These are phyloP conservation scores for Hirtodrosophila alboralis DNA, from an alignment of 2,888 invertebrate species.

Conservation along the genomic window DNA sequence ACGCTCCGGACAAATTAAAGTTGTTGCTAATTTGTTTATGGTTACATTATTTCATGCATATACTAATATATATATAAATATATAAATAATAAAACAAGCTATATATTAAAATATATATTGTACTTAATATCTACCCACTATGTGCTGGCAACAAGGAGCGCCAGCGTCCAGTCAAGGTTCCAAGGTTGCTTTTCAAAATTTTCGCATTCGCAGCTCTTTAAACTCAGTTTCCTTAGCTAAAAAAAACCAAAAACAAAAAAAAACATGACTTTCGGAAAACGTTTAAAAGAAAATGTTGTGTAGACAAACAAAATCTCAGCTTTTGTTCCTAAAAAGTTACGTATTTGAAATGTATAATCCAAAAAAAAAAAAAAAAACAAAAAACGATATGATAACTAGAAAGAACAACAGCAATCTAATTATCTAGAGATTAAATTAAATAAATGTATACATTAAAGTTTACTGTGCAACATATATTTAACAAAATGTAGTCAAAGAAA, in stretches of 20 bases:
- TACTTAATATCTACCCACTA: conserved; percentile 41
- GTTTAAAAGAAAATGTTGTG: conserved; percentile 8
- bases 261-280: conserved; percentile 24
- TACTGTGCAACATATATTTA: conserved; percentile 57
- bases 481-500: conserved; percentile 43
- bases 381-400: conserved; percentile 3
- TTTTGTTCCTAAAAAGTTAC: conserved; percentile 67
- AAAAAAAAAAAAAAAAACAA: conserved; percentile 24
- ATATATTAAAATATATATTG: conserved; percentile 39
- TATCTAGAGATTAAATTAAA: conserved; percentile 57
- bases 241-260: conserved; percentile 26
- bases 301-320: conserved; percentile 47
- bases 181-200: conserved; percentile 61
- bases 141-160: conserved; percentile 66
- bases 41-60: conserved; percentile 81
- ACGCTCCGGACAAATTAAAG: conserved; percentile 75
- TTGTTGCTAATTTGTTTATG: conserved; percentile 81
- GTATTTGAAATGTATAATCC: conserved; percentile 61
- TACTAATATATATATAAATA: conserved; percentile 50
- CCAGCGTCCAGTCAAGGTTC: conserved; percentile 47
- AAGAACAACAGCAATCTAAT: conserved; percentile 36
- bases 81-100: conserved; percentile 17
- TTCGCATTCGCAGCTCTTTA: conserved; percentile 71
- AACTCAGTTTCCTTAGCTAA: conserved; percentile 73
- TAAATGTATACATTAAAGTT: conserved; percentile 52